These are phyloP conservation scores for Eueremaeus valkanovi DNA, from an alignment of 2,888 invertebrate genomes.

Conservation along the genomic window DNA sequence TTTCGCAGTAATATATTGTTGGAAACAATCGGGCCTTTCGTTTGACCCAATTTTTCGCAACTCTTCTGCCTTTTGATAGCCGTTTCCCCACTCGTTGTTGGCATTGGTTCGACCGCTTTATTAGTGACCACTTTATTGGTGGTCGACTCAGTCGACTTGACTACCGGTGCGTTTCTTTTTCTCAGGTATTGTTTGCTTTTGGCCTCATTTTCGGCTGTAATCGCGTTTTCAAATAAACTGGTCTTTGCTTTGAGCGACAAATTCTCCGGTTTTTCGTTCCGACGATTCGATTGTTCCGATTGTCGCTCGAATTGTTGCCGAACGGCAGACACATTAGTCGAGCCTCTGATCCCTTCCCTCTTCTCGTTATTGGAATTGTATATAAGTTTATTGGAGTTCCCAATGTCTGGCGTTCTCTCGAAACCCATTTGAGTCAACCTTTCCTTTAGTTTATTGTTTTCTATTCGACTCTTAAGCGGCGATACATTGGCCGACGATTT, in stretches of 20 bases:
- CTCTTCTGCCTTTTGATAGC: constrained; percentile 5
- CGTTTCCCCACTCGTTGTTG: not conserved
- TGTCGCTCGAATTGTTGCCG: not conserved
- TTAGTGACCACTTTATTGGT: not conserved
- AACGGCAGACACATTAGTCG: not conserved
- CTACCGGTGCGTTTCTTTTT: not conserved
- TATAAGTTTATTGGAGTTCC: not conserved
- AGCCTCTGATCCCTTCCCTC: not conserved
- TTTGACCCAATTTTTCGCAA: not conserved
- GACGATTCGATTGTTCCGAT: not conserved
- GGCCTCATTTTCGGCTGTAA: constrained; percentile 37
- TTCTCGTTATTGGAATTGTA: not conserved
- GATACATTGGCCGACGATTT: not conserved
- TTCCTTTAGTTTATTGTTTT: not conserved
- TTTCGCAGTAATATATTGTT: not conserved
- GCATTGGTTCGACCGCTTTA: not conserved
- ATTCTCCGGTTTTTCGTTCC: constrained; percentile 13
- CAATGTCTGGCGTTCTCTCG: not conserved
- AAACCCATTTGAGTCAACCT: not conserved
- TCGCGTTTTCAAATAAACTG: constrained; percentile 35
- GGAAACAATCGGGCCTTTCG: not conserved
- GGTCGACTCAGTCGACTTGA: not conserved
- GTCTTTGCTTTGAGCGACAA: constrained; percentile 28
- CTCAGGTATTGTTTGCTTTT: constrained; percentile 27
- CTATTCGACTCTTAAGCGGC: not conserved